Conservation (phyloP, 1,140 invertebrate genomes). For the Carposina sasakii region DNA sequence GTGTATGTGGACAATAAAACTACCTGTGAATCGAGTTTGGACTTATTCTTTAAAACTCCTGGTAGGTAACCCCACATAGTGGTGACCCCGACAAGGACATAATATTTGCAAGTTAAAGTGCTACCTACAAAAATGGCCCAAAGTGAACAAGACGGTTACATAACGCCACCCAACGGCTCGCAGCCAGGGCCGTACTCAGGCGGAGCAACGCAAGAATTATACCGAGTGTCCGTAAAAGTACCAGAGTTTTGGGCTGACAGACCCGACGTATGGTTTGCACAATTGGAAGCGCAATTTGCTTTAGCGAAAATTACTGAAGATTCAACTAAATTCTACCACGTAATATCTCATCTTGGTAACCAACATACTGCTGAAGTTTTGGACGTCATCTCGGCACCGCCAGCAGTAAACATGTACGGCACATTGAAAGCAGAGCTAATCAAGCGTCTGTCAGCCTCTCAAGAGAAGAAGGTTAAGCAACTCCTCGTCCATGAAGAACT, state of each 20-base stretch:
- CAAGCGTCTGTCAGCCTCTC: slow-evolving; percentile 13
- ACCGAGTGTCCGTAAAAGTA: background rate
- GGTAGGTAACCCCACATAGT: background rate
- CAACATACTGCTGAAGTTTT: no score
- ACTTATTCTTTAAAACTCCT: no score
- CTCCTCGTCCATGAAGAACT: slow-evolving; percentile 22
- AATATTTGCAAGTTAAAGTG: background rate
- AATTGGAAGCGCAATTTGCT: no score
- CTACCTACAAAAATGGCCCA: background rate
- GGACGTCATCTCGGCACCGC: no score
- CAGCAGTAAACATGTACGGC: no score
- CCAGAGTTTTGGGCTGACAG: no score
- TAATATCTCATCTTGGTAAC: no score
- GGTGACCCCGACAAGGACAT: background rate
- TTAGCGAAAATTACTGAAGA: no score
- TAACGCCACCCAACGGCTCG: background rate
- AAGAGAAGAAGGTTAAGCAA: slow-evolving; percentile 19
- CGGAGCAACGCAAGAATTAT: background rate
- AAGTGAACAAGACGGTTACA: background rate
- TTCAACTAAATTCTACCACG: no score
- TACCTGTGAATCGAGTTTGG: no score
- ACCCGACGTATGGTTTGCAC: no score
- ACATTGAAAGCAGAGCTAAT: slow-evolving; percentile 10
- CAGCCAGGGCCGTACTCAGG: background rate
- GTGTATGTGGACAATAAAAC: no score